Evolutionary conservation across 2,888 invertebrate genomes (phyloP).

Genomic region (Melangyna quadrimaculata): DNA sequence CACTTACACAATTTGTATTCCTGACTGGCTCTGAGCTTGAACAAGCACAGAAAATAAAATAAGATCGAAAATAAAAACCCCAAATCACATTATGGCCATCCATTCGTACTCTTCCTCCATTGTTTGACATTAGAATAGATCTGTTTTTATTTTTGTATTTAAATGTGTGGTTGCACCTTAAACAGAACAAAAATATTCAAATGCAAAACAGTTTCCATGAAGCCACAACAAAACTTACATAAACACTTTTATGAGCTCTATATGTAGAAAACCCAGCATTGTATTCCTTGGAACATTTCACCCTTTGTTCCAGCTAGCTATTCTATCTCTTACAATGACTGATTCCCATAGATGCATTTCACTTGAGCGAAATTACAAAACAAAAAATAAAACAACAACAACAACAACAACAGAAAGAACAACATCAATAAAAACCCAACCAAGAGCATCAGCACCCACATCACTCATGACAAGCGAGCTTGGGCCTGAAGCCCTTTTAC

Average conservation of each 20-base stretch:
- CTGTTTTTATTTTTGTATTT: slow-evolving; percentile 35
- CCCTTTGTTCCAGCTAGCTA: slow-evolving; percentile 12
- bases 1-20: neutral
- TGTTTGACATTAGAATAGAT: slow-evolving; percentile 20
- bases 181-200: slow-evolving; percentile 57
- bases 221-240: slow-evolving; percentile 15
- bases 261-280: slow-evolving; percentile 26
- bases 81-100: slow-evolving; percentile 45
- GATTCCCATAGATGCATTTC: slow-evolving; percentile 60
- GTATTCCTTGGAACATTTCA: slow-evolving; percentile 29
- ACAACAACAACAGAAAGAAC: slow-evolving; percentile 28
- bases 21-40: neutral
- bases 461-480: slow-evolving; percentile 12
- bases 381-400: slow-evolving; percentile 31
- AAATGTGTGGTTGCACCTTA: slow-evolving; percentile 51
- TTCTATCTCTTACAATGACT: slow-evolving; percentile 40
- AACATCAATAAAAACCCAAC: slow-evolving; percentile 50
- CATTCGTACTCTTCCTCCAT: neutral
- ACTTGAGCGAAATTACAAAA: slow-evolving; percentile 38
- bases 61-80: neutral
- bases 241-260: slow-evolving; percentile 14
- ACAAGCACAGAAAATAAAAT: neutral
- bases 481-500: neutral
- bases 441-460: slow-evolving; percentile 27
- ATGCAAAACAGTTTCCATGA: slow-evolving; percentile 51